These are phyloP conservation scores for Papilio helenus DNA, from an alignment of 1,140 invertebrate species.

Conservation along the genomic window DNA sequence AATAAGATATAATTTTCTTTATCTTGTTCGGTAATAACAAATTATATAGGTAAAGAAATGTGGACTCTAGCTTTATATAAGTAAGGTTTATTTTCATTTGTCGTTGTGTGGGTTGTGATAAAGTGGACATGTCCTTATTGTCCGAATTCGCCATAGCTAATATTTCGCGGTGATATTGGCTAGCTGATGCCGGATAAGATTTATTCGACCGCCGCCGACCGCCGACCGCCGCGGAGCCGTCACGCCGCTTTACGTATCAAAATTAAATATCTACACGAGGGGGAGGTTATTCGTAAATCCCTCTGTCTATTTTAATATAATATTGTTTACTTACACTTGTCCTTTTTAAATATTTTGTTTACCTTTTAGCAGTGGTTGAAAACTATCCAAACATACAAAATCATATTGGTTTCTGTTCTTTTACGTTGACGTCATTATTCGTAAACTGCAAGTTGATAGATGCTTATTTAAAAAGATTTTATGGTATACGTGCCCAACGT, in stretches of 20 bases:
- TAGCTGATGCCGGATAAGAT: constrained; percentile 73
- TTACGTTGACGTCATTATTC: too few relatives aligned
- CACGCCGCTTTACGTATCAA: constrained; percentile 76
- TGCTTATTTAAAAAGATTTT: too few relatives aligned
- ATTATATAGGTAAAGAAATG: constrained; percentile 6
- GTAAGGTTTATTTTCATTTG: constrained; percentile 47
- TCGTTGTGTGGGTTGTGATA: constrained; percentile 37
- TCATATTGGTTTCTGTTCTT: too few relatives aligned
- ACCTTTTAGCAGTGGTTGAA: constrained; percentile 36
- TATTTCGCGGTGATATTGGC: constrained; percentile 79
- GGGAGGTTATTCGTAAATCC: constrained; percentile 52
- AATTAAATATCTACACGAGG: constrained; percentile 74
- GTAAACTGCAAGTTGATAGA: too few relatives aligned
- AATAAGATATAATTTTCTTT: constrained; percentile 58
- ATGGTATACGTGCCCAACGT: too few relatives aligned
- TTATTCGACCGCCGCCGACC: constrained; percentile 56
- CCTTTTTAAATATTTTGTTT: constrained; percentile 43
- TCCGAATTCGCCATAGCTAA: constrained; percentile 76
- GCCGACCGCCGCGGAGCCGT: constrained; percentile 47
- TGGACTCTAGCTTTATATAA: neutral
- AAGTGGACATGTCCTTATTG: constrained; percentile 63
- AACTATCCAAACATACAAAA: neutral
- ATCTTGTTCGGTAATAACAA: constrained; percentile 39
- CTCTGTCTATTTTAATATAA: constrained; percentile 43
- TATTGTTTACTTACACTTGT: constrained; percentile 41